Base-by-base conservation (phyloP, 2,113 vertebrate genomes). In the Siphamia tubifer region DNA sequence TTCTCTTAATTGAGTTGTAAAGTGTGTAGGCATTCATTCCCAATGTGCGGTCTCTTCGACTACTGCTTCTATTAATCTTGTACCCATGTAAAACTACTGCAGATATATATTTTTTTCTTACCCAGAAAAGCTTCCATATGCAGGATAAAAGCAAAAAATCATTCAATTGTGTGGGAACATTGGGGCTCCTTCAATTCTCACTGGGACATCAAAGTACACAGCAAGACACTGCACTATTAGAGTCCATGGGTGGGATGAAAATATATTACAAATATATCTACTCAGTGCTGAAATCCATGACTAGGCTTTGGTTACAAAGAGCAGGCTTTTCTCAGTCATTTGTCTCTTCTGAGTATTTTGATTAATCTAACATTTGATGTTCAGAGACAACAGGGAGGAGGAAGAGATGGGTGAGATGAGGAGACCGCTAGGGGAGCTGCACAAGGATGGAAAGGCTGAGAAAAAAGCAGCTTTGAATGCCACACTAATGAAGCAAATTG, bases 301-400 rank as follows among this genome's bases (percentile, higher is more conserved):
- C 49, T 20, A 56, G 34, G 52, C 42, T 61, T 74, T 76, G 53
- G 56, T 65, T 56, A 71, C 57, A 74, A 80, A 74, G 65, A 45
- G 62, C 60, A 63, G 69, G 57, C 38, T 70, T 64, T 39, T 70
- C 74, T 74, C 73, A 52, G 53, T 68, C 76, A 56, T 79, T 63
- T 30, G 24, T 74, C 44, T 80, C 75, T 57, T 54, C 47, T 2
- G 69, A 78, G 79, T 35, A 68, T 61, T 51, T 66, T 74, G 79
- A 86, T 86, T 80, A 82, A 80, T 82, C 62, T 62, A 67, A 82
- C 73, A 71, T 86, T 70, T 85, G 79, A 88, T 83, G 81, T 63
- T 69, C 31, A 44, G 53, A 80, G 79, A 80, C 77, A 83, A 72
- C 19, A 12, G 70, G 61, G 55, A 60, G 77, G 70, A 75, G 56